phyloP scores from a whole-genome alignment of 2,113 vertebrate species.

The Mesembrinibis cayennensis region DNA sequence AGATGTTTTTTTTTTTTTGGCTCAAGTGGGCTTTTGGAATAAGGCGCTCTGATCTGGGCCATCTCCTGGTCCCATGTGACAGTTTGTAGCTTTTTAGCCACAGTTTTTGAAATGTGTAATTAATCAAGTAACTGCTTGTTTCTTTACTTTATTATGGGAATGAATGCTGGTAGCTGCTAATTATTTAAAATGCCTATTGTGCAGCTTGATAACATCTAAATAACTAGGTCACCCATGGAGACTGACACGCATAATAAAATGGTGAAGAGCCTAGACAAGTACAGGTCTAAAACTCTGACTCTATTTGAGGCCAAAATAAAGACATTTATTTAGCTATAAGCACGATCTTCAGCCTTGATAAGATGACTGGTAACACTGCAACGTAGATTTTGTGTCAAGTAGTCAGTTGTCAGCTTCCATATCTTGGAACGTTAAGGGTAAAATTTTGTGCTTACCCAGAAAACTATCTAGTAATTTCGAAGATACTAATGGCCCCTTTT shows the following conservation, averaged over 20 bases:
- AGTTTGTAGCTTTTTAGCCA: background rate
- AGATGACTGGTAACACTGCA: background rate
- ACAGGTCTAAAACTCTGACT: background rate
- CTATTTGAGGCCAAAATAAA: background rate
- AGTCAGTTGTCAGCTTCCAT: background rate
- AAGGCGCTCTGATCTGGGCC: background rate
- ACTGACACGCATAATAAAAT: background rate
- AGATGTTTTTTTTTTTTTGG: background rate
- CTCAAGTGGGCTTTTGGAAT: background rate
- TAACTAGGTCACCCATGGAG: background rate
- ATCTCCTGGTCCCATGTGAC: background rate
- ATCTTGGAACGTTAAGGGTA: background rate
- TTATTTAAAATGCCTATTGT: background rate
- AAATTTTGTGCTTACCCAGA: background rate
- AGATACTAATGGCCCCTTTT: background rate
- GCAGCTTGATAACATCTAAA: background rate
- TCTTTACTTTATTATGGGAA: background rate
- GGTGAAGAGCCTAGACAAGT: background rate
- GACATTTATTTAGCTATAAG: background rate
- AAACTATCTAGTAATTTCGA: background rate
- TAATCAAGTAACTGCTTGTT: background rate
- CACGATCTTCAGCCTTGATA: fast-evolving
- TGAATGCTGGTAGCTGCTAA: background rate
- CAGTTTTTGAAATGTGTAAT: background rate
- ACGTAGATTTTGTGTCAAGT: fast-evolving